These are phyloP conservation scores for Oxytorus armatus DNA, from an alignment of 2,888 invertebrate species.

Conservation along the genomic window DNA sequence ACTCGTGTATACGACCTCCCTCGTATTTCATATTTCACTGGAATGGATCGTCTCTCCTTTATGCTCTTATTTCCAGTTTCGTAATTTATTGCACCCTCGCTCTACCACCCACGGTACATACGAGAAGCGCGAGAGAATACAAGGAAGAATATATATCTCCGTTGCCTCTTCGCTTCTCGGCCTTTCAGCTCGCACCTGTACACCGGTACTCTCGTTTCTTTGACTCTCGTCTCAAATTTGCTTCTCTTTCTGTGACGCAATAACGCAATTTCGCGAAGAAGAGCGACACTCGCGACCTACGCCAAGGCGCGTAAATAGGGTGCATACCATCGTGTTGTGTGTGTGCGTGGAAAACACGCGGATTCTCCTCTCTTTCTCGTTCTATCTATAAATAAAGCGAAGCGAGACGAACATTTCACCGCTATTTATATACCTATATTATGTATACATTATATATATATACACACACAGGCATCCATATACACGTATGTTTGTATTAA, in stretches of 20 bases:
- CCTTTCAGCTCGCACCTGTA: not conserved
- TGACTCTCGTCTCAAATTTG: slow-evolving; percentile 14
- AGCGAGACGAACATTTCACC: slow-evolving; percentile 38
- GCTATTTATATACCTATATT: slow-evolving; percentile 8
- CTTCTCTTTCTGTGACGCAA: slow-evolving; percentile 58
- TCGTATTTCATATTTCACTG: slow-evolving; percentile 35
- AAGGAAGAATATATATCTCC: not conserved
- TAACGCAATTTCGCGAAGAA: slow-evolving; percentile 35
- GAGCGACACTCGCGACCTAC: slow-evolving; percentile 57
- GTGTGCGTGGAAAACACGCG: not conserved
- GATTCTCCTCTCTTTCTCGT: not conserved
- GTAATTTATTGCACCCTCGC: slow-evolving; percentile 34
- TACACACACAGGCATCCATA: too few species aligned
- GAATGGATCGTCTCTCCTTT: slow-evolving; percentile 23
- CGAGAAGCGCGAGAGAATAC: not conserved
- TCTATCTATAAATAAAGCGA: slow-evolving; percentile 60
- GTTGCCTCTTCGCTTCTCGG: not conserved
- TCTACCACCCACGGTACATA: slow-evolving; percentile 20
- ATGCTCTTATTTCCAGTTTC: slow-evolving; percentile 28
- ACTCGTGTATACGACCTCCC: not conserved
- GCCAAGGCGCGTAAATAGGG: slow-evolving; percentile 63
- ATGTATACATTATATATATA: too few species aligned
- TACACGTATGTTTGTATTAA: not conserved
- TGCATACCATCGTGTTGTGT: slow-evolving; percentile 59
- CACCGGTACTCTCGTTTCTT: not conserved